A percentile compares a stretch with the other conserved stretches of the same genome.
phyloP scores from a whole-genome alignment of 1,140 invertebrate species.

The Drosophila paulistorum region DNA sequence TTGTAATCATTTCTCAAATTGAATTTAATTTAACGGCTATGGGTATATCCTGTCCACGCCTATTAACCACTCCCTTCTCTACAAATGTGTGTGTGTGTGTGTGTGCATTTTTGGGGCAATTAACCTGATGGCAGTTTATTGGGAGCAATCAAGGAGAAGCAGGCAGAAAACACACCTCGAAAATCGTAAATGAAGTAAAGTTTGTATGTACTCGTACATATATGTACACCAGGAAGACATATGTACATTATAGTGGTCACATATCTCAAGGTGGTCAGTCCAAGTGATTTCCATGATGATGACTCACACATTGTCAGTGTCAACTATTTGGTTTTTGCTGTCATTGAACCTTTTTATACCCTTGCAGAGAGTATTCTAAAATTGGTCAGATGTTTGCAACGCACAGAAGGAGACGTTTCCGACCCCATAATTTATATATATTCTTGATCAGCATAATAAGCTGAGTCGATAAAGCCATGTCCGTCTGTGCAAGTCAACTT shows the following conservation, averaged over 20 bases:
- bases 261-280: not conserved
- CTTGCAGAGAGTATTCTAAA: too few species aligned
- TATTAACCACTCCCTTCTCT: slow-evolving; percentile 42
- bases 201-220: not conserved
- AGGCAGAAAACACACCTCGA: slow-evolving; percentile 36
- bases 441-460: too few species aligned
- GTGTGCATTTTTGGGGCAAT: slow-evolving; percentile 51
- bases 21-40: slow-evolving; percentile 44
- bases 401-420: too few species aligned
- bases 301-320: slow-evolving; percentile 10
- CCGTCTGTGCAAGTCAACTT: too few species aligned
- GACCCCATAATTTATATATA: too few species aligned
- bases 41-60: slow-evolving; percentile 12
- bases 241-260: not conserved
- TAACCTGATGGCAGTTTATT: slow-evolving; percentile 57
- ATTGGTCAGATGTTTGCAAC: too few species aligned
- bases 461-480: too few species aligned
- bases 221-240: not conserved
- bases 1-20: slow-evolving; percentile 35
- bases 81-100: slow-evolving; percentile 9
- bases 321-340: slow-evolving; percentile 47
- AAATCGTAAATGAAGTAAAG: slow-evolving; percentile 42
- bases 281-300: not conserved
- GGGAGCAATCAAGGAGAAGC: slow-evolving; percentile 40
- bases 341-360: slow-evolving; percentile 54